Evolutionary conservation across 2,797 vertebrate genomes (phyloP).

Genomic region (Lepilemur ruficaudatus): DNA sequence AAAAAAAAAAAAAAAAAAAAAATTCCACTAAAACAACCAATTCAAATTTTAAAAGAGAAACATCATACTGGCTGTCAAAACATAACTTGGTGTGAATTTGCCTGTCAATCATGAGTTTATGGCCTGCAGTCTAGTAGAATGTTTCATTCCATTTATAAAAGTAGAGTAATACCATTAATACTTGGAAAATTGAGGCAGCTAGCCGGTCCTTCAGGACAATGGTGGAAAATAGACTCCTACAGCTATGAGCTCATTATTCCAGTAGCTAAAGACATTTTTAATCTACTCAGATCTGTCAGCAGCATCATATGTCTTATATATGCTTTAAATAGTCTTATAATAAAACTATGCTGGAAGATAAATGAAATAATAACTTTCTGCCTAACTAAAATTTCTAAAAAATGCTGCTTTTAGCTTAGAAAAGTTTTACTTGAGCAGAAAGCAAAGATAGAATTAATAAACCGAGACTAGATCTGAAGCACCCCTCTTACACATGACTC

Average conservation of each 20-base stretch:
- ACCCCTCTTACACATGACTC: neutral
- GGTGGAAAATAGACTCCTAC: neutral
- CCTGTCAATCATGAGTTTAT: neutral
- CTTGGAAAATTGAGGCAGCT: neutral
- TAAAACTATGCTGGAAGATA: neutral
- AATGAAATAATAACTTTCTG: constrained; percentile 46
- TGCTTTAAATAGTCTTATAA: neutral
- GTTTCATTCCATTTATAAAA: neutral
- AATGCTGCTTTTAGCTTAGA: constrained; percentile 23
- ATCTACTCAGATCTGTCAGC: neutral
- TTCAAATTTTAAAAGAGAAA: neutral
- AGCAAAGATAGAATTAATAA: constrained; percentile 52
- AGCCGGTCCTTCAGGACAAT: neutral
- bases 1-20: too few species aligned
- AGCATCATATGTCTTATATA: neutral
- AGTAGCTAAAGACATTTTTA: neutral
- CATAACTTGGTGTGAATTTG: neutral
- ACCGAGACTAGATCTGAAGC: neutral
- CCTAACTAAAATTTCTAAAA: constrained; percentile 49
- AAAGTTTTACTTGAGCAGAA: constrained; percentile 26
- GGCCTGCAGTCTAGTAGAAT: neutral
- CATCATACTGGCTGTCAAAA: neutral
- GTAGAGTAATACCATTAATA: neutral
- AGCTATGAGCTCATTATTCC: neutral
- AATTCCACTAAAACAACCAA: neutral